Base-by-base conservation (phyloP, 1,140 invertebrate genomes). In the Agraylea sexmaculata region DNA sequence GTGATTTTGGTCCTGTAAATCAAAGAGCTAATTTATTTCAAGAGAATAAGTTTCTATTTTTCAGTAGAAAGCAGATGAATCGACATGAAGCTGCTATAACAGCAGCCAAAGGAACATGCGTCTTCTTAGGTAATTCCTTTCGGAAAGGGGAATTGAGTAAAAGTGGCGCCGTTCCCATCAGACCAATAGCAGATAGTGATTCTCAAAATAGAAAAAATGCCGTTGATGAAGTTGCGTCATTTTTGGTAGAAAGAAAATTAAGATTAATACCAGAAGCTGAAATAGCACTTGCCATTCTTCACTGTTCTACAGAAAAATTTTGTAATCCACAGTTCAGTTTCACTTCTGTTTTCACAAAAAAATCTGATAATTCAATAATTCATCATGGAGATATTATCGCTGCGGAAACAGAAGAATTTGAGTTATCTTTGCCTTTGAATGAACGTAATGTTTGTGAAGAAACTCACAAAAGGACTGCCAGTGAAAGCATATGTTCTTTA, bases 201-300 rank as follows among this genome's bases (percentile, higher is more conserved):
- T 63, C 66, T 2, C 60, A 70, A 55, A 44, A 59, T 2, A 59
- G 62, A 28, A 62, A 52, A 37, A 58, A 54, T 37, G 53, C 64
- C 32, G 59, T 70, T 12, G 63, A 62, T 56, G 56, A 60, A 18
- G 57, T 60, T 46, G 43, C 57, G 52, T 60, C 57, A 19, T 60
- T 59, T 40, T 53, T 74, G 40, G 68, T 68, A 42, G 58, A 47
- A 21, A 64, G 64, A 38, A 63, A 59, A 2, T 68, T 70, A 43
- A 66, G 76, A 37, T 50, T 73, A 25, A 66, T 80, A 42, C 66
- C 72, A 33, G 77, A 80, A 57, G 67, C 70, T 6, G 79, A 81
- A 53, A 73, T 81, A 42, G 75, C 75, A 7, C 60, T 77, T 28
- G 75, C 78, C 13, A 68, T 79, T 42, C 51, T 80, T 10, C 70